Percentiles rank a stretch among this genome's conserved stretches.
Conservation (phyloP, 2,888 invertebrate species). For the Lochmaea crataegi region DNA sequence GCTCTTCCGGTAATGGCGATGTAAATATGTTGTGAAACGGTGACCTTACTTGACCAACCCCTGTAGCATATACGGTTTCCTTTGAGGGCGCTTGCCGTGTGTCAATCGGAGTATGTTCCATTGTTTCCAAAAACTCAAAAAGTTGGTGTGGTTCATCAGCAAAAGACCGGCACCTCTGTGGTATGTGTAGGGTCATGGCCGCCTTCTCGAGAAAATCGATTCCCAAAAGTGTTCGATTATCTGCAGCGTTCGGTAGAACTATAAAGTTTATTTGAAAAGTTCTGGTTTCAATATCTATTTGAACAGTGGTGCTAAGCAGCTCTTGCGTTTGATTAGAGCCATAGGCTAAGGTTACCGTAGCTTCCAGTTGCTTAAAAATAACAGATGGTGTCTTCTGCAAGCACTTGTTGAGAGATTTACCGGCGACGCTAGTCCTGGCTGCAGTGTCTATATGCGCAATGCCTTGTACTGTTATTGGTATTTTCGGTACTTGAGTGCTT, state of each 20-base stretch:
- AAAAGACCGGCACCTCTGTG: no score
- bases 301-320: no score
- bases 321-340: no score
- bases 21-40: not conserved
- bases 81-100: not conserved
- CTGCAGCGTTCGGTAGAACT: no score
- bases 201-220: no score
- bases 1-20: not conserved
- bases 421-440: constrained; percentile 29
- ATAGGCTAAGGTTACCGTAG: not conserved
- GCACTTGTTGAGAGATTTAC: constrained; percentile 12
- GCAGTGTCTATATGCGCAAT: constrained; percentile 28
- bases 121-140: no score
- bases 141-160: not conserved
- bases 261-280: not conserved
- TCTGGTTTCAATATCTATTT: not conserved
- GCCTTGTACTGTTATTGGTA: constrained; percentile 19
- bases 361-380: not conserved
- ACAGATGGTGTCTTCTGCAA: constrained; percentile 4
- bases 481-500: constrained; percentile 23
- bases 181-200: no score
- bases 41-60: not conserved
- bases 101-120: not conserved
- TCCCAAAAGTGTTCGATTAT: no score
- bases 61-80: not conserved